Base-by-base conservation (phyloP, 2,113 vertebrate species). In the Sinosuthora webbiana region DNA sequence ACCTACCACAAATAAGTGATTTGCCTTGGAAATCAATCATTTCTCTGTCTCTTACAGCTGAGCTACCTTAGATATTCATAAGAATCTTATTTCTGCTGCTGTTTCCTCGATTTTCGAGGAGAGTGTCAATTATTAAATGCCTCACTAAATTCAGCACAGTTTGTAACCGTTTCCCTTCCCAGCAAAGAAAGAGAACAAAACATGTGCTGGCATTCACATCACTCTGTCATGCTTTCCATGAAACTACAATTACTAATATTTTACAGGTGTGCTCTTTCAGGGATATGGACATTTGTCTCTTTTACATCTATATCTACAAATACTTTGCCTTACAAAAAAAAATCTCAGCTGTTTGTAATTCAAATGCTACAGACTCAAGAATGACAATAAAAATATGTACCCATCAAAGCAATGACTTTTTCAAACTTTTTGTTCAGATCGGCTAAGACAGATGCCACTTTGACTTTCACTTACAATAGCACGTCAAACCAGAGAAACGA, bases 361-460 rank as follows among this genome's bases (percentile, higher is more conserved):
- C 93, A 94, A 73, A 86, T 53, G 79, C 84, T 71, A 27, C 73
- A 31, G 42, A 63, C 87, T 41, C 52, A 24, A 68, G 63, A 37
- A 83, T 94, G 97, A 88, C 77, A 96, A 93, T 65, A 91, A 97
- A 97, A 97, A 93, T 94, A 95, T 87, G 93, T 88, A 86, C 84
- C 93, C 89, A 95, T 97, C 94, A 94, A 95, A 93, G 91, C 87
- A 89, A 95, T 85, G 96, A 97, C 91, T 93, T 92, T 89, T 71
- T 96, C 87, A 93, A 98, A 98, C 96, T 98, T 98, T 97, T 94
- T 84, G 96, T 96, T 95, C 91, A 79, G 94, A 94, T 94, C 28
- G 7, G 70, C 60, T 89, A 62, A 93, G 93, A 89, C 88, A 91
- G 92, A 96, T 90, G 92, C 90, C 87, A 96, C 95, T 97, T 96